phyloP scores from a whole-genome alignment of 2,113 vertebrate species.

The Physeter macrocephalus region DNA sequence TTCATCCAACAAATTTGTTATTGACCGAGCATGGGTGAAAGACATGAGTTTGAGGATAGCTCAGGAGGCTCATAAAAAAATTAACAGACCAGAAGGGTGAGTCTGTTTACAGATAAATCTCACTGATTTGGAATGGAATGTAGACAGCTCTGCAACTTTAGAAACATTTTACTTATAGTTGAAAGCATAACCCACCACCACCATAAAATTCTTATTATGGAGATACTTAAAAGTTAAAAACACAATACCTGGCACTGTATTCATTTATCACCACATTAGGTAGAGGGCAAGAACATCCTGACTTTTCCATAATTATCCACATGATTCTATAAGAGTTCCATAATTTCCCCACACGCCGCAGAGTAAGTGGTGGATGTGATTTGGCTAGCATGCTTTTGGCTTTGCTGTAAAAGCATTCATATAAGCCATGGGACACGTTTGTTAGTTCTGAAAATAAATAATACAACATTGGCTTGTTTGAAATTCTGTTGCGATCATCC shows the following conservation, averaged over 20 bases:
- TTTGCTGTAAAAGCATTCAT: not conserved
- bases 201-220: not conserved
- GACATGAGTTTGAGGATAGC: not conserved
- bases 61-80: not conserved
- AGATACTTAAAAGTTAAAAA: not conserved
- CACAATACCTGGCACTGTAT: not conserved
- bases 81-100: not conserved
- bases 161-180: not conserved
- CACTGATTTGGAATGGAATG: not conserved
- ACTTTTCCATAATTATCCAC: not conserved
- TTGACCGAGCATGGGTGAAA: not conserved
- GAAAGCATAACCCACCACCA: not conserved
- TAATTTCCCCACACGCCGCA: not conserved
- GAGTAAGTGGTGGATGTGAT: not conserved
- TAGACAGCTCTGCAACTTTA: not conserved
- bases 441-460: constrained; percentile 22
- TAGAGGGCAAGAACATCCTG: not conserved
- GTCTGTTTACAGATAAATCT: not conserved
- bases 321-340: not conserved
- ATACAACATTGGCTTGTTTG: not conserved
- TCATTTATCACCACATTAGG: not conserved
- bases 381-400: not conserved
- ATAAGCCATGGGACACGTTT: not conserved
- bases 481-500: constrained; percentile 14
- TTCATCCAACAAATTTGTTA: not conserved